Evolutionary conservation across 2,797 vertebrate species (phyloP).

Genomic region (Sternarchorhynchus goeldii): DNA sequence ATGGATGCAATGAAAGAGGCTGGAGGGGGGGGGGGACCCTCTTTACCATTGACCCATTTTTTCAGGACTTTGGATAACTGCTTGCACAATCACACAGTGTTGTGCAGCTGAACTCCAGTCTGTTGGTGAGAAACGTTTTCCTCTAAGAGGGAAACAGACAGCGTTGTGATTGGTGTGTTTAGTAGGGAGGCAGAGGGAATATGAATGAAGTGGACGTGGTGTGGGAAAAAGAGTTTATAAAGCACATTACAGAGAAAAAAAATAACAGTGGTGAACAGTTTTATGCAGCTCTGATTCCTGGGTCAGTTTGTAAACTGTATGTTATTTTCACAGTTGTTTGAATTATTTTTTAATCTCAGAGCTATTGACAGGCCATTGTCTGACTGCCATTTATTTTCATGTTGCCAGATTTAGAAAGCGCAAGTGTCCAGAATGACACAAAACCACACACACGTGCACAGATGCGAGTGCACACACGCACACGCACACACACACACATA

Average conservation of each 20-base stretch:
- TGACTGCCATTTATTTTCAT: conserved; percentile 14
- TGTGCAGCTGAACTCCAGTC: conserved; percentile 14
- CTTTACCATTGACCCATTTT: conserved; percentile 47
- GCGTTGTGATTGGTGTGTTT: conserved; percentile 41
- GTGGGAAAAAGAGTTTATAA: conserved; percentile 8
- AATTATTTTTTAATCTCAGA: background rate
- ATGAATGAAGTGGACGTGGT: conserved; percentile 40
- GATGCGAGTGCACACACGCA: background rate
- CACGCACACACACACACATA: conserved; percentile 4
- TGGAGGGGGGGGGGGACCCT: background rate
- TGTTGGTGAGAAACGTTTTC: background rate
- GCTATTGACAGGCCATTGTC: conserved; percentile 5
- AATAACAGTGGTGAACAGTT: too few species aligned
- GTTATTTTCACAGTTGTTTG: too few species aligned
- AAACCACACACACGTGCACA: background rate
- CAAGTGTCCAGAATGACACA: background rate
- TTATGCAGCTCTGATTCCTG: background rate
- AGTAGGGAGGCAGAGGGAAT: conserved; percentile 44
- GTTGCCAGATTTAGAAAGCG: background rate
- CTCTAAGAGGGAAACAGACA: conserved; percentile 36
- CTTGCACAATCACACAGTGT: conserved; percentile 37
- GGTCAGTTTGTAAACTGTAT: background rate
- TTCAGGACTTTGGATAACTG: conserved; percentile 18
- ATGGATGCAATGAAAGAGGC: conserved; percentile 27
- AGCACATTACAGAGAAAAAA: background rate